phyloP scores from a whole-genome alignment of 2,888 invertebrate genomes.

The Drosophila histrio region DNA sequence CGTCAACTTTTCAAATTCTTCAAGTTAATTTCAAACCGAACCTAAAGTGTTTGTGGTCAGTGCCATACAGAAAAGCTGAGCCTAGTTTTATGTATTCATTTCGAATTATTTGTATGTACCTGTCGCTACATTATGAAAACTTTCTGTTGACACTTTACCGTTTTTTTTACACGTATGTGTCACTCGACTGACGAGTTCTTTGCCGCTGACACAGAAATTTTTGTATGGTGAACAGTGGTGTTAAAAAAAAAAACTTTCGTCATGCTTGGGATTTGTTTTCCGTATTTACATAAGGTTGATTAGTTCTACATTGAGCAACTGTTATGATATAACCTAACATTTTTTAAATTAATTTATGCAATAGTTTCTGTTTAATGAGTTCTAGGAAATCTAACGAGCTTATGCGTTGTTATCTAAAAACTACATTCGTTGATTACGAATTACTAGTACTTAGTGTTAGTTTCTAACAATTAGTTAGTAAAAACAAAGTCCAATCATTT shows the following conservation, averaged over 20 bases:
- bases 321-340: not conserved
- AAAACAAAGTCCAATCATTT: too few species aligned
- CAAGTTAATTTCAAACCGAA: conserved; percentile 42
- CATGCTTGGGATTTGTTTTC: not conserved
- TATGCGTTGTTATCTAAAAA: too few species aligned
- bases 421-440: too few species aligned
- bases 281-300: not conserved
- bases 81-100: conserved; percentile 11
- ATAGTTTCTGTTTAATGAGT: too few species aligned
- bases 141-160: conserved; percentile 46
- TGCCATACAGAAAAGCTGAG: conserved; percentile 8
- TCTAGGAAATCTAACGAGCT: too few species aligned
- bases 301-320: not conserved
- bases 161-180: conserved; percentile 29
- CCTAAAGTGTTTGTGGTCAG: conserved; percentile 33
- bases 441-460: too few species aligned
- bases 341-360: too few species aligned
- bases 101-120: conserved; percentile 54
- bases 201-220: conserved; percentile 38
- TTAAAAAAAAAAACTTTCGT: not conserved
- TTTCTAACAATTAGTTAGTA: too few species aligned
- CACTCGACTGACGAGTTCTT: conserved; percentile 59
- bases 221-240: not conserved
- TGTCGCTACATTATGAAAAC: conserved; percentile 30
- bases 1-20: conserved; percentile 42